Conservation (phyloP, 2,113 vertebrate species). For the Aepyceros melampus region DNA sequence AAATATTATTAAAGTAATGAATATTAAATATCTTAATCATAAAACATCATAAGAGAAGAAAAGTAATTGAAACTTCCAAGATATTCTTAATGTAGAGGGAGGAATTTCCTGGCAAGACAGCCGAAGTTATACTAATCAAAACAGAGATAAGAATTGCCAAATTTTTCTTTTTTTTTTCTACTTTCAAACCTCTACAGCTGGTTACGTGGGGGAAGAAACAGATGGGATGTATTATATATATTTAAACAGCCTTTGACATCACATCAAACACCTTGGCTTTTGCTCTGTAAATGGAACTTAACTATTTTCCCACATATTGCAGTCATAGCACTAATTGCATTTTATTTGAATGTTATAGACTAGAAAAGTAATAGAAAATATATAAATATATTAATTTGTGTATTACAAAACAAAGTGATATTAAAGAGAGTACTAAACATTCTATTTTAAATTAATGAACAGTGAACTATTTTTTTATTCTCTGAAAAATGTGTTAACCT, state of each 20-base stretch:
- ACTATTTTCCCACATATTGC: slow-evolving; percentile 23
- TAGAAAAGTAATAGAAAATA: slow-evolving; percentile 48
- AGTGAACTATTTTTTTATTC: background rate
- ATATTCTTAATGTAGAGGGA: slow-evolving; percentile 27
- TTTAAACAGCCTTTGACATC: slow-evolving; percentile 79
- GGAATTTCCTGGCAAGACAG: slow-evolving; percentile 39
- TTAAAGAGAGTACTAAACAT: background rate
- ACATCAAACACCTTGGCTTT: slow-evolving; percentile 78
- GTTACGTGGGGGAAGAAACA: slow-evolving; percentile 63
- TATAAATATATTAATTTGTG: slow-evolving; percentile 36
- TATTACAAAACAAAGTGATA: background rate
- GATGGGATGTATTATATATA: slow-evolving; percentile 79
- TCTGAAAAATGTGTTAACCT: background rate
- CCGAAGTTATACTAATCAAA: slow-evolving; percentile 49
- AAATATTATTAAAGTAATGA: background rate
- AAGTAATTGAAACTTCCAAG: slow-evolving; percentile 11
- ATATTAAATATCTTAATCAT: slow-evolving; percentile 31
- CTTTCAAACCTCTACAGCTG: slow-evolving; percentile 68
- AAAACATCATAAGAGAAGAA: slow-evolving; percentile 27
- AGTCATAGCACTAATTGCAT: slow-evolving; percentile 41
- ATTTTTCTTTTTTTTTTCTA: background rate
- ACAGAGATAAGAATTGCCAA: slow-evolving; percentile 61
- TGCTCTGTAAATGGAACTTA: slow-evolving; percentile 62
- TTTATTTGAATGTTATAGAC: slow-evolving; percentile 63
- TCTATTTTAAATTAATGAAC: background rate